Conservation (phyloP, 2,797 vertebrate species). For the Sciurus vulgaris region DNA sequence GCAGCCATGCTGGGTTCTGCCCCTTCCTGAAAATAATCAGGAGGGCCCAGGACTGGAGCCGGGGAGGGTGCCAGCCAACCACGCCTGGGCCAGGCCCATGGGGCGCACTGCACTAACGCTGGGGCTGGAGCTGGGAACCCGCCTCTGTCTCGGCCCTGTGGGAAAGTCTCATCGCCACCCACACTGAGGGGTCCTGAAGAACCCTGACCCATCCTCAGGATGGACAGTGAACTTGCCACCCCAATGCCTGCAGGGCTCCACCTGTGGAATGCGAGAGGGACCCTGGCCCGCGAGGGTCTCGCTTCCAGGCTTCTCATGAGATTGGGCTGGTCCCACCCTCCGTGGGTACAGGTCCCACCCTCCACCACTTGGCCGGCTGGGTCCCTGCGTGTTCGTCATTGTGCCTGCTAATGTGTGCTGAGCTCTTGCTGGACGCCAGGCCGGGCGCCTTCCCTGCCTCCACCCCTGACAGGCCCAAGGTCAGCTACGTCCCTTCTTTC, state of each 20-base stretch:
- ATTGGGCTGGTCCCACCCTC: background rate
- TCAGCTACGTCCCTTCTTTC: no score
- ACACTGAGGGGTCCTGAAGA: background rate
- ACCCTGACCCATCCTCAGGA: background rate
- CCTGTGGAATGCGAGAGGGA: background rate
- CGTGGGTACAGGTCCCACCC: background rate
- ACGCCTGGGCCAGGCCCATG: background rate
- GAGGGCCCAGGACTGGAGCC: background rate
- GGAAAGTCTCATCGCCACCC: fast-evolving
- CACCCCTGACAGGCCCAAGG: no score
- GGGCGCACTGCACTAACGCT: background rate
- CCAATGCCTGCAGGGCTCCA: background rate
- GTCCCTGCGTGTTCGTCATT: no score
- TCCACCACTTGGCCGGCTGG: no score
- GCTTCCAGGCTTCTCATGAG: background rate
- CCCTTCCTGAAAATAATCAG: background rate
- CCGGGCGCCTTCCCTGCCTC: no score
- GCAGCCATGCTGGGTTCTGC: background rate
- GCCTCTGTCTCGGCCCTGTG: background rate
- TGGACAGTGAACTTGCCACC: background rate
- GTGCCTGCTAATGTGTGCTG: fast-evolving
- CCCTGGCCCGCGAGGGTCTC: background rate
- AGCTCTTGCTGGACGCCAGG: no score
- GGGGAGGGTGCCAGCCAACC: background rate
- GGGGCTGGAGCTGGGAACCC: background rate